Conservation (phyloP, 2,113 vertebrate species). For the Enhydra lutris region DNA sequence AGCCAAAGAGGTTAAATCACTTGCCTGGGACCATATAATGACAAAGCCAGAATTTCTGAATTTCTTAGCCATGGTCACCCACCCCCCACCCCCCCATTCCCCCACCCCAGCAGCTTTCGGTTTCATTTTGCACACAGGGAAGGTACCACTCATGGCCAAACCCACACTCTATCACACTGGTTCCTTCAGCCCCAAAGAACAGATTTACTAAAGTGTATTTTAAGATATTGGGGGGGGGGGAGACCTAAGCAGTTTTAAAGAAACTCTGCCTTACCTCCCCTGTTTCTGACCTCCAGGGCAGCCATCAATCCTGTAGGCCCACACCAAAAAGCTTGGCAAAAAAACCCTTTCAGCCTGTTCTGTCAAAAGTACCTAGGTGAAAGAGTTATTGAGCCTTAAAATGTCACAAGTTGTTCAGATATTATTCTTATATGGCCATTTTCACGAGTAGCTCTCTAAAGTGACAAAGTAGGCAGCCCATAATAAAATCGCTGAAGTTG, state of each 20-base stretch:
- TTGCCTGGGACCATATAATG: not conserved
- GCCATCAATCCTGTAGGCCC: not conserved
- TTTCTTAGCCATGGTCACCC: not conserved
- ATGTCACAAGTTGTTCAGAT: slow-evolving; percentile 33
- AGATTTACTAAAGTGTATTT: slow-evolving; percentile 35
- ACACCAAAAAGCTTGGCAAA: not conserved
- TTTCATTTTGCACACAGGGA: slow-evolving; percentile 9
- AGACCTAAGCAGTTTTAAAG: not conserved
- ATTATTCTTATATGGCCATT: slow-evolving; percentile 38
- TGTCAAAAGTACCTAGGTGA: not conserved
- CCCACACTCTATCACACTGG: not conserved
- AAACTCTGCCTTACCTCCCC: not conserved
- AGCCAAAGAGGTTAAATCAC: not conserved
- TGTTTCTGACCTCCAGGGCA: not conserved
- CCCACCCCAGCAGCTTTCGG: not conserved
- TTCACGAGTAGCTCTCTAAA: slow-evolving; percentile 27
- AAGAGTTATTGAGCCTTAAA: slow-evolving; percentile 55
- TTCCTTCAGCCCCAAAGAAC: not conserved
- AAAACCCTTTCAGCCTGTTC: not conserved
- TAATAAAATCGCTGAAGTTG: slow-evolving; percentile 28
- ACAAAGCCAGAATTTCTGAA: slow-evolving; percentile 15
- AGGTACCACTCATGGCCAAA: not conserved
- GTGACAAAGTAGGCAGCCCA: not conserved
- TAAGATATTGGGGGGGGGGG: not conserved
- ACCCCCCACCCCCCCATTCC: not conserved